Conservation (phyloP, 2,113 vertebrate genomes). For the Panurus biarmicus region DNA sequence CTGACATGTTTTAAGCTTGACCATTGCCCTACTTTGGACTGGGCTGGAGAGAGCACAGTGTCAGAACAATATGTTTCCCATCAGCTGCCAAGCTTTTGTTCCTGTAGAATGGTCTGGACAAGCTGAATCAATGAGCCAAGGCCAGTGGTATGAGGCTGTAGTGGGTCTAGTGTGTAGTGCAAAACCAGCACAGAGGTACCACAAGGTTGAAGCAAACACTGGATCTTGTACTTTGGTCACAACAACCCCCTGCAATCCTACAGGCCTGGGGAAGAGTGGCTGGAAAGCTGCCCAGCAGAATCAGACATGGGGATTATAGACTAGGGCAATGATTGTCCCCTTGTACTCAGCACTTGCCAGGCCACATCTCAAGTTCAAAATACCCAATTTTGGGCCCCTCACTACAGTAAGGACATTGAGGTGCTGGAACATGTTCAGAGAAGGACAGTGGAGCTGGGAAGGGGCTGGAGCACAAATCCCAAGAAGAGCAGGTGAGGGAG, state of each 20-base stretch:
- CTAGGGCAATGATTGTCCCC: not conserved
- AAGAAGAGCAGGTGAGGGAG: not conserved
- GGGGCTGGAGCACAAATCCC: not conserved
- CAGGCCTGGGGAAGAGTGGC: not conserved
- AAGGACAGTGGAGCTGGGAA: not conserved
- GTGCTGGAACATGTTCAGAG: not conserved
- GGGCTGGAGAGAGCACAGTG: not conserved
- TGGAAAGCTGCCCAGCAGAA: not conserved
- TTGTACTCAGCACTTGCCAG: not conserved
- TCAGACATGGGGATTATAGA: too few species aligned
- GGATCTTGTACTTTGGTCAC: not conserved
- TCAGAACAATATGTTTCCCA: not conserved
- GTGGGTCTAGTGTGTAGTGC: not conserved
- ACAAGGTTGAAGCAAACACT: not conserved
- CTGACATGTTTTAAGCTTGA: not conserved
- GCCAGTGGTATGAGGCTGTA: not conserved
- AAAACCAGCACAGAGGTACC: not conserved
- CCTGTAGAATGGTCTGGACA: not conserved
- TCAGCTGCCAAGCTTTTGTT: not conserved
- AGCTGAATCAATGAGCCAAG: not conserved
- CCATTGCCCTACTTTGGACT: not conserved
- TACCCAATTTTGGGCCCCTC: not conserved
- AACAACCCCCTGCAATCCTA: not conserved
- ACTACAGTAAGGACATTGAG: not conserved
- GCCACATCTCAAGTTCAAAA: accelerated